Conservation (phyloP, 2,888 invertebrate genomes). For the Marasmarcha lunaedactyla region DNA sequence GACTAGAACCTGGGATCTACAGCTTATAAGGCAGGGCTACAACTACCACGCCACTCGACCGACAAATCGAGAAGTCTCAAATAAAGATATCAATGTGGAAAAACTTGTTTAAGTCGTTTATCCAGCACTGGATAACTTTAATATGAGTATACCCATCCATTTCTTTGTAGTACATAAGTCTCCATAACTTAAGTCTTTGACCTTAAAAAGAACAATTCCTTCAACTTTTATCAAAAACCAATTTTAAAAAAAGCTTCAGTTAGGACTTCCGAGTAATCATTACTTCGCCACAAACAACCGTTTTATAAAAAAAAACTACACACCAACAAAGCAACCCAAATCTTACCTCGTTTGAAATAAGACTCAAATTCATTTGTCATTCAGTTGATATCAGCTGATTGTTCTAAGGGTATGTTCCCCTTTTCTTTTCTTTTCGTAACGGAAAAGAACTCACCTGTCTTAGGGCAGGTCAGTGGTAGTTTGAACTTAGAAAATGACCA, state of each 20-base stretch:
- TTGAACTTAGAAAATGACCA: conserved; percentile 8
- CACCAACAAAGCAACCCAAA: not conserved
- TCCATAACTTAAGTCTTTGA: conserved; percentile 1
- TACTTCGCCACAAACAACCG: not conserved
- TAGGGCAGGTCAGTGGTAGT: conserved; percentile 15
- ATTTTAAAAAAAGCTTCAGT: not conserved
- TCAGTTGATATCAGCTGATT: not conserved
- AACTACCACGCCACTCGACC: too few species aligned
- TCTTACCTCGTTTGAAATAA: not conserved
- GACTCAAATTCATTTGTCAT: not conserved
- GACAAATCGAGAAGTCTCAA: too few species aligned
- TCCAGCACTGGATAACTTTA: too few species aligned
- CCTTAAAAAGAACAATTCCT: not conserved
- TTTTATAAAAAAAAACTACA: not conserved
- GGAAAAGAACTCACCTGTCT: conserved; percentile 20
- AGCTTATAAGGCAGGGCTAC: too few species aligned
- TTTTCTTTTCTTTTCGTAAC: conserved; percentile 13
- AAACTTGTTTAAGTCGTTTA: too few species aligned
- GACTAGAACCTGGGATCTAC: too few species aligned
- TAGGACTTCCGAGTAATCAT: conserved; percentile 1
- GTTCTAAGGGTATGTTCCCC: not conserved
- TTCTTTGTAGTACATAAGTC: too few species aligned
- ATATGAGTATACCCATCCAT: too few species aligned
- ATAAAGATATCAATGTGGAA: too few species aligned
- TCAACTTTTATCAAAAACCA: not conserved